A percentile compares a stretch with the other conserved stretches of the same genome.
These are phyloP conservation scores for Ernsta delagoae DNA, from an alignment of 2,888 invertebrate species.

Conservation along the genomic window DNA sequence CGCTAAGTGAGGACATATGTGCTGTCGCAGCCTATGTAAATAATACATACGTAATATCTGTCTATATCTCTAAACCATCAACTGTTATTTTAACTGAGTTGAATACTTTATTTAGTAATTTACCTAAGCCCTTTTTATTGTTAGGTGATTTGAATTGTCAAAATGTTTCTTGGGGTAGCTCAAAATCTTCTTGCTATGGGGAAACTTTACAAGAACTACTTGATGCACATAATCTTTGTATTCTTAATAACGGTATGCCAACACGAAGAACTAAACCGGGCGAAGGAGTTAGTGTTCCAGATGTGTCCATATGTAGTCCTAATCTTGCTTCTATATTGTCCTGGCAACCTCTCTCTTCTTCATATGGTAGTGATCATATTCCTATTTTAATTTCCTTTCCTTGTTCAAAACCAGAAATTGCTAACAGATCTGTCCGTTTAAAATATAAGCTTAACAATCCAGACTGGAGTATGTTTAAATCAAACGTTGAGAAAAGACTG, in stretches of 20 bases:
- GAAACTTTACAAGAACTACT: background rate
- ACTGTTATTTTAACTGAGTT: too few species aligned
- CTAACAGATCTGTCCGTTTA: background rate
- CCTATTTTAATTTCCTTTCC: conserved; percentile 1
- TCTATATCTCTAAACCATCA: background rate
- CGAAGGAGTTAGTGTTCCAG: conserved; percentile 1
- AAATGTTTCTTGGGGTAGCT: background rate
- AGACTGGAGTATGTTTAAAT: background rate
- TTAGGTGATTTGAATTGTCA: background rate
- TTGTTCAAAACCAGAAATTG: background rate
- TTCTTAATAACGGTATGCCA: conserved; percentile 2
- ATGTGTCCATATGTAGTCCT: conserved; percentile 1
- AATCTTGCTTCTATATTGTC: conserved; percentile 10
- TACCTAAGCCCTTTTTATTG: background rate
- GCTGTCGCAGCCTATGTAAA: background rate
- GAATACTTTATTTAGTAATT: background rate
- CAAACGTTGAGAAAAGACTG: background rate
- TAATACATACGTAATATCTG: background rate
- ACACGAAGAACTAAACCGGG: background rate
- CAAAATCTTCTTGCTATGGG: background rate
- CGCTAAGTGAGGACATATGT: background rate
- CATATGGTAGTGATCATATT: conserved; percentile 13
- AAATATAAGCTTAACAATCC: conserved; percentile 2
- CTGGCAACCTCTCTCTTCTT: conserved; percentile 2
- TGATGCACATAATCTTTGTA: background rate